Percentiles rank a stretch among this genome's conserved stretches.
These are phyloP conservation scores for Columbina picui DNA, from an alignment of 2,113 vertebrate genomes.

Conservation along the genomic window DNA sequence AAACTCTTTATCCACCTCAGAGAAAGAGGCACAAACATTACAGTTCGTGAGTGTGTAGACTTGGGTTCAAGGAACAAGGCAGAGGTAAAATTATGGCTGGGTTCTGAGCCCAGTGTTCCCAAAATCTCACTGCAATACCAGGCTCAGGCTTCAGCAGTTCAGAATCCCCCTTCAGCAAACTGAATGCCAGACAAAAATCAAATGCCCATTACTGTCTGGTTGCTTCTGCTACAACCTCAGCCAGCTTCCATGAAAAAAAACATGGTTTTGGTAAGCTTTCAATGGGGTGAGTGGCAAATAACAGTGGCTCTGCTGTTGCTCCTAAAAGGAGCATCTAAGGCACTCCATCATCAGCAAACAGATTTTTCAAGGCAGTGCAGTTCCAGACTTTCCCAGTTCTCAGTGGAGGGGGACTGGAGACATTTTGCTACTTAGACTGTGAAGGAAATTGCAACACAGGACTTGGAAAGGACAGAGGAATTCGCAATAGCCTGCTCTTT, in stretches of 20 bases:
- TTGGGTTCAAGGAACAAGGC: neutral
- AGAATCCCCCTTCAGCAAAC: neutral
- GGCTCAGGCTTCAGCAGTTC: neutral
- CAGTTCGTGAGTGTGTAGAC: neutral
- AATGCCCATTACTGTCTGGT: neutral
- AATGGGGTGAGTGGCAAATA: neutral
- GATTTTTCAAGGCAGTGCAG: neutral
- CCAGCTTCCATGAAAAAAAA: neutral
- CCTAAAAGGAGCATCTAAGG: neutral
- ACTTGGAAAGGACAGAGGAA: slow-evolving; percentile 27
- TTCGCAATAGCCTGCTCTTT: neutral
- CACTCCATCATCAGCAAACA: neutral
- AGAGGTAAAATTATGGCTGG: neutral
- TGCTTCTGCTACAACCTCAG: neutral
- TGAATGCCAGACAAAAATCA: neutral
- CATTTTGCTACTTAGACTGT: neutral
- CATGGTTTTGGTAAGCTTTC: neutral
- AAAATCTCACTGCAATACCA: neutral
- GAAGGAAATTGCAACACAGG: slow-evolving; percentile 25
- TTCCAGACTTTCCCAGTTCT: neutral
- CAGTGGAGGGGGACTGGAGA: neutral
- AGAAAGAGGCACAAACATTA: neutral
- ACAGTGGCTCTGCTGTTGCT: neutral
- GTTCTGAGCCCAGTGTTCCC: neutral
- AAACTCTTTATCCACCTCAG: neutral